Base-by-base conservation (phyloP, 1,140 invertebrate species). In the Drosophila simulans region DNA sequence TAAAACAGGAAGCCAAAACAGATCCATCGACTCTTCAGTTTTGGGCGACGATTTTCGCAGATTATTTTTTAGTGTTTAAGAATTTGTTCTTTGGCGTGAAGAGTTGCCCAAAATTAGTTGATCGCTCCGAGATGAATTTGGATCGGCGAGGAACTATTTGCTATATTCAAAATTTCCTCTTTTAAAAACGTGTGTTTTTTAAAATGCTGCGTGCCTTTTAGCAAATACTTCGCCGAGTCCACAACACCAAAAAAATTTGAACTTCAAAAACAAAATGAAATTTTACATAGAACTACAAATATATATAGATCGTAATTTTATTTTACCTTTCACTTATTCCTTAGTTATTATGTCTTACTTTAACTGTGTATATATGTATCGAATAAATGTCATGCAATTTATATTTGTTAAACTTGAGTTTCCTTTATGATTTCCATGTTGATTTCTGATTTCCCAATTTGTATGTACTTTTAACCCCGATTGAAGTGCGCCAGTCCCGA, bases 171-270 rank as follows among this genome's bases (percentile, higher is more conserved):
- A 89, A 80, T 80, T 65, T 77, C 35, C 43, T 71, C 84, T 89
- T 89, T 89, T 89, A 90, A 89, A 89, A 89, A 89, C 77, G 80
- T 86, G 81, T 81, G 88, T 80, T 90, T 90, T 90, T 90, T 75
- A 86, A 90, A 90, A 90, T 90, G 88, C 88, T 90, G 88, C 82
- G 88, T 90, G 88, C 88, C 88, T 90, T 90, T 90, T 90, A 90
- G 85, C 84, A 84, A 89, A 69, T 78, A 54, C 58, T 53, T 80
- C 73, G 85, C 57, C 76, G 80, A 49, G 15, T 51, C 15, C 27
- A 52, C 35, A 45, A 43, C 25, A 57, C 42, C 45, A 49, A 56
- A 49, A 45, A 56, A 53, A 45, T 25, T 48, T 46, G 25, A 74
- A 65, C 59, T 37, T 46, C 25, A 37, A 59, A 66, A 57, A 31